These are phyloP conservation scores for Mormyrops boulengeri DNA, from an alignment of 2,797 vertebrate genomes.

Conservation along the genomic window DNA sequence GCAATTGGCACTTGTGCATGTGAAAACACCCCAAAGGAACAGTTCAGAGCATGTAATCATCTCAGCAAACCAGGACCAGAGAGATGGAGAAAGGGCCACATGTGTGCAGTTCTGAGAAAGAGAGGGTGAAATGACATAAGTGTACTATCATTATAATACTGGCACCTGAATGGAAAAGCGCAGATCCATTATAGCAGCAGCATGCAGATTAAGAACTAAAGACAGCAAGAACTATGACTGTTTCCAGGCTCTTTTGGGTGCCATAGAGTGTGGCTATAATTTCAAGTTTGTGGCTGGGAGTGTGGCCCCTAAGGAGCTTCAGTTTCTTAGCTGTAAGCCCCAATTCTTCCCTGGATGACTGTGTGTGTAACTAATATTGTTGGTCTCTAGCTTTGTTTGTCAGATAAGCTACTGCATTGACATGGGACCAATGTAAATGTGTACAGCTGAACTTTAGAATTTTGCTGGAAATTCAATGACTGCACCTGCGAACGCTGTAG, in stretches of 20 bases:
- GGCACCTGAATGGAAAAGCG: background rate
- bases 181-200: background rate
- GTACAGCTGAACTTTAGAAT: background rate
- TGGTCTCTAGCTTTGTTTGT: background rate
- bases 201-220: background rate
- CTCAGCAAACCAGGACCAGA: background rate
- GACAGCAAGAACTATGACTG: background rate
- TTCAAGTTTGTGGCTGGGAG: background rate
- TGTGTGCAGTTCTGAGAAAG: background rate
- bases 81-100: background rate
- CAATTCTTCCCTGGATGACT: background rate
- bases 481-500: background rate
- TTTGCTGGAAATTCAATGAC: conserved; percentile 9
- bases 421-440: conserved; percentile 1
- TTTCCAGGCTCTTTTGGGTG: background rate
- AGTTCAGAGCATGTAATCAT: background rate
- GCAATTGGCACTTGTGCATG: background rate
- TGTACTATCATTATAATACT: background rate
- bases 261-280: background rate
- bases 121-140: background rate
- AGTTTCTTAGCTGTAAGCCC: conserved; percentile 7
- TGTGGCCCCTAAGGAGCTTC: background rate
- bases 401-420: background rate
- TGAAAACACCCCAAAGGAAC: background rate
- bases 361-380: conserved; percentile 14